A percentile compares a stretch with the other conserved stretches of the same genome.
These are phyloP conservation scores for Perdix hodgsoniae DNA, from an alignment of 2,797 vertebrate genomes.

Conservation along the genomic window DNA sequence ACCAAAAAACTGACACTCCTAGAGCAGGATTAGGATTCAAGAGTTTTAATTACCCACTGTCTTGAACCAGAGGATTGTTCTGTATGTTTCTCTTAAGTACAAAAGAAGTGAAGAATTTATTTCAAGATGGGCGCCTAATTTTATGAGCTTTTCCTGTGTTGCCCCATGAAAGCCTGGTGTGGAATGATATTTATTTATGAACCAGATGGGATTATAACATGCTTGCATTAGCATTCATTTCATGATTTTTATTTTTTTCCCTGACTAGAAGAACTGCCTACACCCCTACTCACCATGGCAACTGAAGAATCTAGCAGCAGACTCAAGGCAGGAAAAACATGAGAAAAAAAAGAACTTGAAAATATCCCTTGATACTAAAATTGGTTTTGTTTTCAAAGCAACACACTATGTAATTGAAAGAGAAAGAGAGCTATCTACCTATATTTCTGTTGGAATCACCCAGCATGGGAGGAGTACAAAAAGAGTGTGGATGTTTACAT, in stretches of 20 bases:
- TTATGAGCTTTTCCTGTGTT: neutral
- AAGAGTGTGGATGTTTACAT: conserved; percentile 7
- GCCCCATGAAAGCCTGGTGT: neutral
- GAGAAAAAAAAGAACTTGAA: conserved; percentile 33
- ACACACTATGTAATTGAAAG: conserved; percentile 40
- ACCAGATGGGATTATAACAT: neutral
- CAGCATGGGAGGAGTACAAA: conserved; percentile 18
- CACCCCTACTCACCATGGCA: conserved; percentile 80
- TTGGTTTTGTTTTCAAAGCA: conserved; percentile 78
- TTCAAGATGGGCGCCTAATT: neutral
- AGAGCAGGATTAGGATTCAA: neutral
- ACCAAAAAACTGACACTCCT: neutral
- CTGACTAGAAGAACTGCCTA: conserved; percentile 74
- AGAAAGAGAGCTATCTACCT: conserved; percentile 54
- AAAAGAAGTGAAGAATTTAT: neutral
- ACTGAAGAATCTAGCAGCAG: conserved; percentile 79
- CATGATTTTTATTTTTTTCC: conserved; percentile 65
- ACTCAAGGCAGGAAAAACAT: conserved; percentile 70
- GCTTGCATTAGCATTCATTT: conserved; percentile 74
- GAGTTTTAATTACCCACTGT: neutral
- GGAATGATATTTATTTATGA: neutral
- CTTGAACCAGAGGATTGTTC: neutral
- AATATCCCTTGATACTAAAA: conserved; percentile 81
- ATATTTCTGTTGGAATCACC: conserved; percentile 64
- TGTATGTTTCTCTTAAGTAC: neutral